A percentile compares a stretch with the other conserved stretches of the same genome.
Evolutionary conservation across 2,113 vertebrate species (phyloP).

Genomic region (Zeus faber): DNA sequence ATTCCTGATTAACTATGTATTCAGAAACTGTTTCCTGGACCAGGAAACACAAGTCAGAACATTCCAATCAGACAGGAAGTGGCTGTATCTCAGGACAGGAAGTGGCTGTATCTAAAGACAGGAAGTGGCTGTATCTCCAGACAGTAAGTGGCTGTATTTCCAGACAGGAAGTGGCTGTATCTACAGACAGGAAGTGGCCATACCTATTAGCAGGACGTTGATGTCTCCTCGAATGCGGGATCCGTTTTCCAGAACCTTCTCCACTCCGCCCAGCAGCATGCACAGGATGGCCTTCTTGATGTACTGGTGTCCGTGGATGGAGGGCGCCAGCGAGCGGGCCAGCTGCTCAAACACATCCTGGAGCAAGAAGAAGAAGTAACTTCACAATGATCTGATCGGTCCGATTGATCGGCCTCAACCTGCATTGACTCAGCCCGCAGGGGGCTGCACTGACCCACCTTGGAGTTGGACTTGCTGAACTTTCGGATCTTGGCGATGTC

Average conservation of each 20-base stretch:
- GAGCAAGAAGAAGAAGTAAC: not conserved
- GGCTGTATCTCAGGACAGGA: no score
- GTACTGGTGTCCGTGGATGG: constrained; percentile 93
- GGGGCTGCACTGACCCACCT: constrained; percentile 63
- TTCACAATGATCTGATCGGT: not conserved
- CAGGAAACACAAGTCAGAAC: no score
- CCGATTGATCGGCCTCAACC: no score
- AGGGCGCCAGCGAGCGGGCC: constrained; percentile 87
- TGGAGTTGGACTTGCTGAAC: constrained; percentile 84
- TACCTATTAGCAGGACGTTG: constrained; percentile 95
- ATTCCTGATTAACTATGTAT: no score
- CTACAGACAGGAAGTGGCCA: no score
- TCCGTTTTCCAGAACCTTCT: constrained; percentile 92
- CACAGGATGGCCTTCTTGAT: constrained; percentile 98
- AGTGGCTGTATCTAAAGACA: no score
- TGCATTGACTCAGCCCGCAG: no score
- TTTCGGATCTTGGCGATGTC: constrained; percentile 94
- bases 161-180: no score
- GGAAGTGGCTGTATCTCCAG: no score
- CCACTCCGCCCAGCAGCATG: constrained; percentile 92
- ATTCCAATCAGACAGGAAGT: no score
- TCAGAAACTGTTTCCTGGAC: no score
- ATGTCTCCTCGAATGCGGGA: constrained; percentile 95
- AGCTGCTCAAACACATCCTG: constrained; percentile 92
- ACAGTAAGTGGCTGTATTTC: no score